phyloP scores from a whole-genome alignment of 2,888 invertebrate genomes.

The Cepaea hortensis region DNA sequence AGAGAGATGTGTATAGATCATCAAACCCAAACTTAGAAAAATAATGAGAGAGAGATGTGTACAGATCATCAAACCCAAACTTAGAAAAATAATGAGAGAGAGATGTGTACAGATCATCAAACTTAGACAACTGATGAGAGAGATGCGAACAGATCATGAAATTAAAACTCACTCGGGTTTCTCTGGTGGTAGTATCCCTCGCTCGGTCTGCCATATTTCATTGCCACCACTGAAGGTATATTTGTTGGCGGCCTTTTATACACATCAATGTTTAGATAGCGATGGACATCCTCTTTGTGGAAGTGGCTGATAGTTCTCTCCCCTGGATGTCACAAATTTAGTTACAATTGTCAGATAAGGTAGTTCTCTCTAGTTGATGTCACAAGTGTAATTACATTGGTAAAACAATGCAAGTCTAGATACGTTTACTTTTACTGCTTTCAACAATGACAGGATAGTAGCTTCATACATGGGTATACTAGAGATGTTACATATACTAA shows the following conservation, averaged over 20 bases:
- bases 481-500: too few relatives aligned
- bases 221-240: constrained; percentile 68
- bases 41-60: too few relatives aligned
- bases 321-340: constrained; percentile 30
- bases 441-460: too few relatives aligned
- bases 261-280: constrained; percentile 74
- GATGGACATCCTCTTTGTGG: constrained; percentile 66
- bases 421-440: too few relatives aligned
- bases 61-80: too few relatives aligned
- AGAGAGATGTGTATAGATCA: too few relatives aligned
- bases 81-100: too few relatives aligned
- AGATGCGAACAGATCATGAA: background rate
- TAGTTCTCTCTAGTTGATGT: background rate
- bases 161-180: constrained; percentile 70
- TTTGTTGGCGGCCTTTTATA: constrained; percentile 74
- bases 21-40: too few relatives aligned
- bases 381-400: background rate
- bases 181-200: constrained; percentile 74
- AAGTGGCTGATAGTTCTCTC: constrained; percentile 71
- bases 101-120: too few relatives aligned
- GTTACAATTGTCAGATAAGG: background rate
- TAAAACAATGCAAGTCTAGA: too few relatives aligned
- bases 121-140: too few relatives aligned
- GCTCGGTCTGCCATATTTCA: constrained; percentile 74
- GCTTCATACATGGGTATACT: too few relatives aligned